Conservation (phyloP, 2,113 vertebrate genomes). For the Micromys minutus region DNA sequence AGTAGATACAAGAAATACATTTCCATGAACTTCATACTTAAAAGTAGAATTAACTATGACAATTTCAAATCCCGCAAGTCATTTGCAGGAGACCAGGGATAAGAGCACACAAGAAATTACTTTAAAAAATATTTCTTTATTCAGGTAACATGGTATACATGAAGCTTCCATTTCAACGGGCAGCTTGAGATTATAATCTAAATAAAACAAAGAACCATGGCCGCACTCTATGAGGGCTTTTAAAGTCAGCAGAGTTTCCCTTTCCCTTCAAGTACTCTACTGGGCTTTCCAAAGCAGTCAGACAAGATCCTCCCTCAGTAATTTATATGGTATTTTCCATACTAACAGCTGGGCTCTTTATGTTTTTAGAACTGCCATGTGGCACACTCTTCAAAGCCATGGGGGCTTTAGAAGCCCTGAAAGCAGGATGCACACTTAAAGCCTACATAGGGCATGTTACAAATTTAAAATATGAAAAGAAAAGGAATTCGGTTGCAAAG, state of each 20-base stretch:
- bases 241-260: slow-evolving; percentile 62
- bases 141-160: slow-evolving; percentile 44
- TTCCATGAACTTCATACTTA: slow-evolving; percentile 44
- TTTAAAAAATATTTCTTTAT: slow-evolving; percentile 52
- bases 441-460: slow-evolving; percentile 65
- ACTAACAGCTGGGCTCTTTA: slow-evolving; percentile 70
- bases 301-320: slow-evolving; percentile 58
- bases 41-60: slow-evolving; percentile 69
- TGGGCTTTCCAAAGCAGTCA: slow-evolving; percentile 62
- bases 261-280: slow-evolving; percentile 66
- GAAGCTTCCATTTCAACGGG: slow-evolving; percentile 62
- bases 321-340: slow-evolving; percentile 77
- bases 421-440: slow-evolving; percentile 75
- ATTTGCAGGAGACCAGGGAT: slow-evolving; percentile 18
- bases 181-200: neutral
- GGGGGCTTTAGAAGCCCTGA: slow-evolving; percentile 68
- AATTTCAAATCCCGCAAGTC: slow-evolving; percentile 60
- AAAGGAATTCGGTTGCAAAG: slow-evolving; percentile 62
- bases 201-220: slow-evolving; percentile 58
- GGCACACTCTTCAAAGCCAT: slow-evolving; percentile 73
- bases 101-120: slow-evolving; percentile 57
- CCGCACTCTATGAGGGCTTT: slow-evolving; percentile 56
- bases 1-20: neutral
- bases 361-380: slow-evolving; percentile 70
- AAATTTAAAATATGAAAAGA: slow-evolving; percentile 64